Evolutionary conservation across 2,113 vertebrate species (phyloP), one percentile per base, ranked within the genome.

Genomic region (Caloenas nicobarica): DNA sequence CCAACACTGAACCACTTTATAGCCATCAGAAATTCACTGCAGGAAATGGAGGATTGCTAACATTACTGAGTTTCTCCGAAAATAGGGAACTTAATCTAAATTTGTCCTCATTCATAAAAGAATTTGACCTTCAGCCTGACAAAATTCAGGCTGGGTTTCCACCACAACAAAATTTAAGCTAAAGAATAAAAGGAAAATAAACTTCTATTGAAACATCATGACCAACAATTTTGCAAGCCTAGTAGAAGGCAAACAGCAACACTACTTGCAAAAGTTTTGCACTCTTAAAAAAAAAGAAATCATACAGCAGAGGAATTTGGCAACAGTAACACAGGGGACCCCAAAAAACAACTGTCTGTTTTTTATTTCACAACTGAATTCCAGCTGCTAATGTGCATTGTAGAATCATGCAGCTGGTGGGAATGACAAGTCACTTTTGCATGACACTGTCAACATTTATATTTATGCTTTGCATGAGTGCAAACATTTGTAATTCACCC

Each of bases 401-500:
- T 38, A 89, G 79, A 51, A 68, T 57, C 70, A 78, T 21, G 66
- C 79, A 91, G 65, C 33, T 83, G 61, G 38, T 76, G 69, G 86
- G 87, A 97, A 94, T 81, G 86, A 89, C 87, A 96, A 94, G 54
- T 84, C 92, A 89, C 53, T 68, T 70, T 89, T 71, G 58, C 74
- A 62, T 86, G 91, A 78, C 62, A 89, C 54, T 77, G 69, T 82
- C 86, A 87, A 54, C 77, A 81, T 93, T 86, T 84, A 54, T 92
- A 82, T 84, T 94, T 95, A 81, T 69, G 60, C 46, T 91, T 89
- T 93, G 51, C 84, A 71, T 61, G 85, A 97, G 72, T 88, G 79
- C 69, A 96, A 93, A 44, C 29, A 95, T 86, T 92, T 94, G 46
- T 85, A 89, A 93, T 76, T 96, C 91, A 96, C 38, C 69, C 26